phyloP scores from a whole-genome alignment of 2,888 invertebrate genomes.

The Exephanes ischioxanthus region DNA sequence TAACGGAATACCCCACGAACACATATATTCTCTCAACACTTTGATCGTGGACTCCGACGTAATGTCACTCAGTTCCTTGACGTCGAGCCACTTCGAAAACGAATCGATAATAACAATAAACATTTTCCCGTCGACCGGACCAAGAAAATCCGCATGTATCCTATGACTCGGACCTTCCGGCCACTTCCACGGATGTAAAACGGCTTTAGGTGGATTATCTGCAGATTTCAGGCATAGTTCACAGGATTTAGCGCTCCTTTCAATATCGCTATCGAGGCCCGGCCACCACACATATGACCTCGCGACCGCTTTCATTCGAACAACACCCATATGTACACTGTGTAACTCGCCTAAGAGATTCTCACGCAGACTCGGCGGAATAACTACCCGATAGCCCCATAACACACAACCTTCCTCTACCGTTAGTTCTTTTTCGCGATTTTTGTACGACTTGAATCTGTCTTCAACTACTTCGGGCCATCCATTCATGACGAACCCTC shows the following conservation, averaged over 20 bases:
- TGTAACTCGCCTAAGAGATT: conserved; percentile 65
- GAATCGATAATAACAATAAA: conserved; percentile 62
- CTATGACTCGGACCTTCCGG: conserved; percentile 66
- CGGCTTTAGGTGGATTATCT: conserved; percentile 62
- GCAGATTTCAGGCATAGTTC: conserved; percentile 61
- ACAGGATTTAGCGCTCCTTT: conserved; percentile 65
- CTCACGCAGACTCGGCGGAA: conserved; percentile 45
- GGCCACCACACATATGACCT: conserved; percentile 71
- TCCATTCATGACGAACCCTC: background rate
- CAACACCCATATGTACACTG: conserved; percentile 61
- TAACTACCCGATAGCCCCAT: conserved; percentile 61
- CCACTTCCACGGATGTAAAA: conserved; percentile 69
- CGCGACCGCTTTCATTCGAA: conserved; percentile 66
- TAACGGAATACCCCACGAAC: conserved; percentile 63
- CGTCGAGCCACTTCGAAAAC: conserved; percentile 70
- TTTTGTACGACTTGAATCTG: conserved; percentile 28
- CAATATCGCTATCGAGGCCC: conserved; percentile 66
- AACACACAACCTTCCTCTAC: conserved; percentile 63
- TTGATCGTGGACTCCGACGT: conserved; percentile 57
- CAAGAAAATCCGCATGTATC: conserved; percentile 69
- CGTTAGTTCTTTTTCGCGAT: conserved; percentile 42
- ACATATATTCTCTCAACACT: conserved; percentile 53
- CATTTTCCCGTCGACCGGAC: conserved; percentile 59
- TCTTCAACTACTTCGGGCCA: conserved; percentile 26
- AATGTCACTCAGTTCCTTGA: conserved; percentile 49